phyloP scores from a whole-genome alignment of 1,140 invertebrate species.

The Zaprionus tsacasi region DNA sequence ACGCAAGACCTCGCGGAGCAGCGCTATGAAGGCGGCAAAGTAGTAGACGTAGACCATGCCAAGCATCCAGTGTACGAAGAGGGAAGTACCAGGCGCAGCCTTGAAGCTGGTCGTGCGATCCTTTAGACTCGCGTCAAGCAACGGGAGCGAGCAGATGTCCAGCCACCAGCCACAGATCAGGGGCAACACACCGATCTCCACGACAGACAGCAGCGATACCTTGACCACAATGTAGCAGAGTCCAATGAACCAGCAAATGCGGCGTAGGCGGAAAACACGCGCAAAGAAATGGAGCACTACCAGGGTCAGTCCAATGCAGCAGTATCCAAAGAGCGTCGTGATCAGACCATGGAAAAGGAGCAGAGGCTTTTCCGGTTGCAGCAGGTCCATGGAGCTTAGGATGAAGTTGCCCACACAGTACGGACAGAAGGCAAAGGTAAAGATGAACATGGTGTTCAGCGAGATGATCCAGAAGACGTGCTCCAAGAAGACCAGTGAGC shows the following conservation, averaged over 20 bases:
- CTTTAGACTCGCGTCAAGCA: constrained; percentile 96
- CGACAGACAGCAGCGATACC: constrained; percentile 94
- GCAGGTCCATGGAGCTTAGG: constrained; percentile 90
- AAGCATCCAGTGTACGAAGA: constrained; percentile 99
- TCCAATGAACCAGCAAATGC: constrained; percentile 94
- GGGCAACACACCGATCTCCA: constrained; percentile 98
- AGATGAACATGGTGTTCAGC: constrained; percentile 97
- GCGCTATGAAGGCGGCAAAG: constrained; percentile 97
- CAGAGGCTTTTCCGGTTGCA: constrained; percentile 89
- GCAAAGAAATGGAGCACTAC: constrained; percentile 93
- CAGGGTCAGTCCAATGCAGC: constrained; percentile 93
- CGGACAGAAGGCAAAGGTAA: constrained; percentile 97
- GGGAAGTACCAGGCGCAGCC: constrained; percentile 95
- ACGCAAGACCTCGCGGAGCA: constrained; percentile 94
- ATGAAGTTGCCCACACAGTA: constrained; percentile 97
- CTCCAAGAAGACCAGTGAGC: constrained; percentile 98
- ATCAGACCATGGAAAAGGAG: constrained; percentile 96
- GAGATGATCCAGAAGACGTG: constrained; percentile 99
- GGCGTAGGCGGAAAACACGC: constrained; percentile 90
- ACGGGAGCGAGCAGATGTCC: constrained; percentile 97
- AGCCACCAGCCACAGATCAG: constrained; percentile 99
- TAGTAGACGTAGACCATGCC: constrained; percentile 99
- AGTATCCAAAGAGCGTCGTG: constrained; percentile 97
- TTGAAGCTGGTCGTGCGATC: constrained; percentile 95
- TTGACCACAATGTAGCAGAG: constrained; percentile 99